phyloP scores from a whole-genome alignment of 2,888 invertebrate genomes.

The Chaetogeoica ovagalla region DNA sequence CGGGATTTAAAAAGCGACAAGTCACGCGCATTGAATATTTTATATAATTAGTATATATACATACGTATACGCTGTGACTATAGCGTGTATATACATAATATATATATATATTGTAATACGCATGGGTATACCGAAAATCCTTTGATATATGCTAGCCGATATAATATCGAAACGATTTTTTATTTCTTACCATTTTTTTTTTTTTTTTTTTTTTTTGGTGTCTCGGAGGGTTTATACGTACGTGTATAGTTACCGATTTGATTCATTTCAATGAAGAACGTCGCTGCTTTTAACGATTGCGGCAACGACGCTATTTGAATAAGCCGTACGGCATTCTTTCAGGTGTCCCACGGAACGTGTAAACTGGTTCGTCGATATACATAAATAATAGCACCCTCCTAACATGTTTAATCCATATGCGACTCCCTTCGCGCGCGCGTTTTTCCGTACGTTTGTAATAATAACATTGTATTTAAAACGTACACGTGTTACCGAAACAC shows the following conservation, averaged over 20 bases:
- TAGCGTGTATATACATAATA: neutral
- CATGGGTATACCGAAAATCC: conserved; percentile 40
- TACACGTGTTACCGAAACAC: too few relatives aligned
- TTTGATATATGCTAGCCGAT: conserved; percentile 50
- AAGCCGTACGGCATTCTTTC: conserved; percentile 36
- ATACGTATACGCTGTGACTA: neutral
- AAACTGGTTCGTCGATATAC: conserved; percentile 39
- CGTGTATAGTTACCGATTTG: conserved; percentile 18
- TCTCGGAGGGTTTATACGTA: neutral
- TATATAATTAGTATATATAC: conserved; percentile 43
- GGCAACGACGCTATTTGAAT: conserved; percentile 36
- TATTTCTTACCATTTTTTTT: conserved; percentile 41
- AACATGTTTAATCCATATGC: too few relatives aligned
- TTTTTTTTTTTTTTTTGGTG: conserved; percentile 20
- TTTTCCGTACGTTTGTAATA: too few relatives aligned
- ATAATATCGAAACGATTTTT: conserved; percentile 46
- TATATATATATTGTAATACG: conserved; percentile 1
- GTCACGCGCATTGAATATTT: conserved; percentile 52
- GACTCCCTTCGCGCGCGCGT: too few relatives aligned
- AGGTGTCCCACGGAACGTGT: neutral
- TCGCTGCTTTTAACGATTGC: conserved; percentile 31
- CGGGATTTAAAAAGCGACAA: conserved; percentile 53
- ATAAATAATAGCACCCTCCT: too few relatives aligned
- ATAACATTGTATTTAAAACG: too few relatives aligned
- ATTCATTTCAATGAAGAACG: conserved; percentile 38